Conservation (phyloP, 1,140 invertebrate genomes). For the Scylla paramamosain region DNA sequence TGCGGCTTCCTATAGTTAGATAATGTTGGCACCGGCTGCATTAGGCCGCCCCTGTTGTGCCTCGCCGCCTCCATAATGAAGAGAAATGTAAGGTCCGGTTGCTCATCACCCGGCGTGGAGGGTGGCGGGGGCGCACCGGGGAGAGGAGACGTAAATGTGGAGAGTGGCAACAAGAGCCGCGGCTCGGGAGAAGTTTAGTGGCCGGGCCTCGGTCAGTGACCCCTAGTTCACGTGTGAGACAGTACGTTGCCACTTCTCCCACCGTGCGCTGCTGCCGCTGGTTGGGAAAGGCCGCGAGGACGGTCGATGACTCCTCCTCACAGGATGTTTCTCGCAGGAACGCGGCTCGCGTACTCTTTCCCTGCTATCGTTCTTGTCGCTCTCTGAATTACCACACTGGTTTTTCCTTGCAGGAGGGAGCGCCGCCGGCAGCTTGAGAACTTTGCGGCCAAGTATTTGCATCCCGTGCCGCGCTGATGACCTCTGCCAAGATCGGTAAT, state of each 20-base stretch:
- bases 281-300: constrained; percentile 50
- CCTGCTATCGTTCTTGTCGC: background rate
- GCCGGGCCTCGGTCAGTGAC: constrained; percentile 53
- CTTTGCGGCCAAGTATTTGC: background rate
- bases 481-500: background rate
- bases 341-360: background rate
- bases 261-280: constrained; percentile 43
- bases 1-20: background rate
- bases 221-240: constrained; percentile 69
- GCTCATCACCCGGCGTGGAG: background rate
- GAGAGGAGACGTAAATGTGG: background rate
- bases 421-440: background rate
- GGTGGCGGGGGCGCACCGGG: background rate
- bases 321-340: constrained; percentile 16
- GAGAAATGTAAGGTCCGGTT: background rate
- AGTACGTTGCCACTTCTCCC: constrained; percentile 55
- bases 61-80: background rate
- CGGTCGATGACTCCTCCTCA: constrained; percentile 70
- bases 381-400: background rate
- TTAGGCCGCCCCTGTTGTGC: background rate
- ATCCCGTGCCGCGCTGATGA: background rate
- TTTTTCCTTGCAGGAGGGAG: background rate
- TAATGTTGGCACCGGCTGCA: background rate
- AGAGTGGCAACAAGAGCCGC: constrained; percentile 1
- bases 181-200: background rate